Evolutionary conservation across 2,888 invertebrate genomes (phyloP).

Genomic region (Nemoura dubitans): DNA sequence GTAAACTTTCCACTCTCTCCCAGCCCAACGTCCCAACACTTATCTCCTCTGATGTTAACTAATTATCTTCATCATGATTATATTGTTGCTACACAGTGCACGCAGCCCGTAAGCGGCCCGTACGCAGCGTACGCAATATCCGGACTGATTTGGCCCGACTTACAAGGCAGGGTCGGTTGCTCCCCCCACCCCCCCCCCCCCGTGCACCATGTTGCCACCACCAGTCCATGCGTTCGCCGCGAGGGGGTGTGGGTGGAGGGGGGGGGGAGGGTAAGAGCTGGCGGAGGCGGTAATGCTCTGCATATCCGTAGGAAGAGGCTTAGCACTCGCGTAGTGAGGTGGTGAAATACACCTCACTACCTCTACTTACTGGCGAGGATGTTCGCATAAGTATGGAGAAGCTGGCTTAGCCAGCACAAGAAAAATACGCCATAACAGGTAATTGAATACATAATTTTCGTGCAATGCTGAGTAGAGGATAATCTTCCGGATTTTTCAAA

Average conservation of each 20-base stretch:
- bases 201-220: neutral
- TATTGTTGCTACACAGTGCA: neutral
- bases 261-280: neutral
- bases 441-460: slow-evolving; percentile 4
- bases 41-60: neutral
- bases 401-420: neutral
- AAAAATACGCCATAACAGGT: slow-evolving; percentile 7
- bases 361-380: neutral
- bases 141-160: slow-evolving; percentile 30
- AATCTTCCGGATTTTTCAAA: neutral
- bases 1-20: too few relatives aligned
- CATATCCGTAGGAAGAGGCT: slow-evolving; percentile 30
- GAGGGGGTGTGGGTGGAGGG: neutral
- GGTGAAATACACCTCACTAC: slow-evolving; percentile 21
- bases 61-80: neutral
- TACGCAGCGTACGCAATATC: slow-evolving; percentile 30
- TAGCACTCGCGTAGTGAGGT: slow-evolving; percentile 18
- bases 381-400: neutral
- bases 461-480: neutral
- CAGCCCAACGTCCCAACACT: too few relatives aligned
- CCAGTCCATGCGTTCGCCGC: neutral
- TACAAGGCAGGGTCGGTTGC: neutral
- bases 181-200: neutral
- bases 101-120: neutral
- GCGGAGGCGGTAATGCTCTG: slow-evolving; percentile 27